Evolutionary conservation across 2,888 invertebrate species (phyloP), one percentile per base, ranked within the genome.

Genomic region (Allacma fusca): DNA sequence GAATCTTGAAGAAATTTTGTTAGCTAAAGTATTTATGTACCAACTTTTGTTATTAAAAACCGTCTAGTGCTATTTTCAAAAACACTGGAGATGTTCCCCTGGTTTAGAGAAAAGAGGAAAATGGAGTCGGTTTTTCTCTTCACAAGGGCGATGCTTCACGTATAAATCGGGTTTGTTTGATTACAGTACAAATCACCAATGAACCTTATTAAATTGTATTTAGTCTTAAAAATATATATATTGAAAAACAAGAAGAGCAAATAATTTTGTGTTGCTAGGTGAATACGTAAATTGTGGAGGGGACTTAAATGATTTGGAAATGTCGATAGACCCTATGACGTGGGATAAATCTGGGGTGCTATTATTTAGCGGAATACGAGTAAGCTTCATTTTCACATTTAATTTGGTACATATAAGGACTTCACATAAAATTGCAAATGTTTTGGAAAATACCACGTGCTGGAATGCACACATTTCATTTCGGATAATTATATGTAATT

Each of bases 131-230:
- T 28, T 64, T 12, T 67, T 79, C 5, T 79, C 79, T 26, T 80
- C 80, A 13, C 43, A 78, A 0, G 80, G 80, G 1, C 59, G 80
- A n/a, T 80, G 80, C 44, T 79, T 79, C 29, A 79, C 80, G 2
- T 80, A 75, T 70, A 43, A 69, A 5, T 40, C 79, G 21, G 73
- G 79, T 80, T 23, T 50, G 23, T n/a, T n/a, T n/a, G n/a, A n/a
- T n/a, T n/a, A n/a, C n/a, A n/a, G n/a, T n/a, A n/a, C 13, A 64
- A 40, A 34, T 21, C 23, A 67, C 19, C n/a, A n/a, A n/a, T n/a
- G n/a, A n/a, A n/a, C n/a, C n/a, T n/a, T 40, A 7, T 69, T 34
- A 34, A 34, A 13, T 5, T 16, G 13, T 19, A 34, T 5, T 12
- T 19, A 7, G 16, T 16, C 16, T 50, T 26, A 71, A 40, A 40